phyloP scores from a whole-genome alignment of 2,888 invertebrate genomes.

The Nebria brevicollis region DNA sequence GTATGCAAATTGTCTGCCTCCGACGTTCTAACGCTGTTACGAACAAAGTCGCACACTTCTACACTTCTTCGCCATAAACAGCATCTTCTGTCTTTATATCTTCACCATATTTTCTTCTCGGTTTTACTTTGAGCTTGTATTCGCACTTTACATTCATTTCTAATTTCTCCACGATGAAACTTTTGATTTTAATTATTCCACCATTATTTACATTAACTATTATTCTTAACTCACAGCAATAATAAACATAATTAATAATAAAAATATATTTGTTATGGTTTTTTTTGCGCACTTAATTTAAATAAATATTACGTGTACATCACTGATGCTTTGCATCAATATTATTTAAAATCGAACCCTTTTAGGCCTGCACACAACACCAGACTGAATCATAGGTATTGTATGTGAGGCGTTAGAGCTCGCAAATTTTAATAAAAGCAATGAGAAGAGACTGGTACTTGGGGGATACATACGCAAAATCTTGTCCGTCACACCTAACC shows the following conservation, averaged over 20 bases:
- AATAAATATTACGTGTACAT: neutral
- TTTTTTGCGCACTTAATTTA: too few species aligned
- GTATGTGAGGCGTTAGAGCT: conserved; percentile 12
- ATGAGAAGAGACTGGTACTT: conserved; percentile 6
- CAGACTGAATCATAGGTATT: conserved; percentile 7
- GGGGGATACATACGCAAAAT: conserved; percentile 54
- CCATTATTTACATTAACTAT: too few species aligned
- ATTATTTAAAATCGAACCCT: conserved; percentile 2
- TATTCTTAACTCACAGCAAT: too few species aligned
- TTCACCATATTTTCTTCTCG: neutral
- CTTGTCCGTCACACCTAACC: conserved; percentile 64
- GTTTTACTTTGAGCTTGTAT: neutral
- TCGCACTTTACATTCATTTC: neutral
- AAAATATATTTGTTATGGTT: too few species aligned
- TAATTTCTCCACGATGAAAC: neutral
- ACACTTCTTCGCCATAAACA: conserved; percentile 20
- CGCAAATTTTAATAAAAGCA: neutral
- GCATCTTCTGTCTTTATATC: neutral
- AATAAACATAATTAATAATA: too few species aligned
- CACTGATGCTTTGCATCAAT: neutral
- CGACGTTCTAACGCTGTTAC: conserved; percentile 28
- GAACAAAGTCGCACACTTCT: neutral
- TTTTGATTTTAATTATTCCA: too few species aligned
- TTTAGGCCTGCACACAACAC: neutral
- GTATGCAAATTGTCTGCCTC: conserved; percentile 38